These are phyloP conservation scores for Epinephelus malabaricus DNA, from an alignment of 2,797 vertebrate genomes.

Conservation along the genomic window DNA sequence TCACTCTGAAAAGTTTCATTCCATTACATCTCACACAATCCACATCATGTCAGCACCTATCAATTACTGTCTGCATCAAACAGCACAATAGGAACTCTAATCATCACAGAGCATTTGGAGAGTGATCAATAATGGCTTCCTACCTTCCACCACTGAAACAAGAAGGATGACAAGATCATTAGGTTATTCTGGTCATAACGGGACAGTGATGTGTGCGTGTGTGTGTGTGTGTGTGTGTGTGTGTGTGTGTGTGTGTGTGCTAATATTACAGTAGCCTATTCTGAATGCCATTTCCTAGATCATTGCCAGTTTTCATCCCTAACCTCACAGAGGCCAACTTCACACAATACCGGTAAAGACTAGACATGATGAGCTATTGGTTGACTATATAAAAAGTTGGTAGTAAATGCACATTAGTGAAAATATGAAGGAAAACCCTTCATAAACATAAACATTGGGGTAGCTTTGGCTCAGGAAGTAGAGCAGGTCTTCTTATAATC, in stretches of 20 bases:
- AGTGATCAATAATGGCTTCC: constrained; percentile 60
- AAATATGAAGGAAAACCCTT: neutral
- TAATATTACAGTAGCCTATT: neutral
- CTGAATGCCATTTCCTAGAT: neutral
- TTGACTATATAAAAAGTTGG: neutral
- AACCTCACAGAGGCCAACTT: neutral
- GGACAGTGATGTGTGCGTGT: neutral
- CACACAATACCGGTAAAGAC: neutral
- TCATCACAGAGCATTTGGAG: constrained; percentile 54
- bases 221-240: constrained; percentile 1
- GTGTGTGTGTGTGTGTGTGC: constrained; percentile 11
- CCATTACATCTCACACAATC: constrained; percentile 70
- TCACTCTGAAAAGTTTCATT: constrained; percentile 69
- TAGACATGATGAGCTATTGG: neutral
- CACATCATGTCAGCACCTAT: constrained; percentile 70
- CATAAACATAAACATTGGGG: no score
- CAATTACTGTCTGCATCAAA: constrained; percentile 72
- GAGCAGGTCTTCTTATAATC: no score
- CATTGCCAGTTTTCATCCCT: neutral
- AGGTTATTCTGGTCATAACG: constrained; percentile 39
- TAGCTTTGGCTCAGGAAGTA: no score
- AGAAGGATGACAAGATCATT: constrained; percentile 56
- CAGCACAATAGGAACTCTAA: constrained; percentile 47
- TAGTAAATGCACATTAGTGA: neutral
- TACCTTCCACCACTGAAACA: constrained; percentile 44